A percentile compares a stretch with the other conserved stretches of the same genome.
These are phyloP conservation scores for Artibeus jamaicensis DNA, from an alignment of 2,797 vertebrate genomes.

Conservation along the genomic window DNA sequence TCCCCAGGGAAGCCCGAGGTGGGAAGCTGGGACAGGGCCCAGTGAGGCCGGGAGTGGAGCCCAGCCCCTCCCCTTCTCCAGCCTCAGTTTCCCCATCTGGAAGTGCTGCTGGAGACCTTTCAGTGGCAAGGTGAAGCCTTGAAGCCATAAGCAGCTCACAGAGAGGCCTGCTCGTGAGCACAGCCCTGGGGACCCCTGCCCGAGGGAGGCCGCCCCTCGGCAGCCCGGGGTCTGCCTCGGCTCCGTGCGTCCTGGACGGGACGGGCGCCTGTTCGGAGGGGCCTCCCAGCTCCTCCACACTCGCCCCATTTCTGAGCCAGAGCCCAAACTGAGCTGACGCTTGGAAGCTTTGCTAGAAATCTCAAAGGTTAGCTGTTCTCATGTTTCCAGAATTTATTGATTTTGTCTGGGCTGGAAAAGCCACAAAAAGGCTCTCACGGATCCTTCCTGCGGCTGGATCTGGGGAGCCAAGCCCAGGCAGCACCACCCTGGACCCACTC, in stretches of 20 bases:
- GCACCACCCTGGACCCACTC: fast-evolving
- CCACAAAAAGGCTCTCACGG: not conserved
- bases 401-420: conserved; percentile 38
- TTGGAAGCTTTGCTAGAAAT: conserved; percentile 40
- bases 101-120: not conserved
- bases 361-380: conserved; percentile 58
- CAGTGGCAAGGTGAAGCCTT: not conserved
- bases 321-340: not conserved
- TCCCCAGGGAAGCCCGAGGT: fast-evolving
- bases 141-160: fast-evolving
- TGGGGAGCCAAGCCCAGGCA: not conserved
- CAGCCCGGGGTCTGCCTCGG: fast-evolving
- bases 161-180: fast-evolving
- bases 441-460: not conserved
- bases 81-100: not conserved
- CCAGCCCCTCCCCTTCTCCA: not conserved
- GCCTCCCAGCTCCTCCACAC: not conserved
- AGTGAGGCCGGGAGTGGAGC: fast-evolving
- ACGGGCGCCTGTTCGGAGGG: fast-evolving
- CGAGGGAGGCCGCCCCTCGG: fast-evolving
- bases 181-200: fast-evolving
- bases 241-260: fast-evolving
- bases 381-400: conserved; percentile 47
- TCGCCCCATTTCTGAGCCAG: not conserved
- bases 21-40: fast-evolving